These are phyloP conservation scores for Montifringilla adamsi DNA, from an alignment of 2,113 vertebrate genomes.

Conservation along the genomic window DNA sequence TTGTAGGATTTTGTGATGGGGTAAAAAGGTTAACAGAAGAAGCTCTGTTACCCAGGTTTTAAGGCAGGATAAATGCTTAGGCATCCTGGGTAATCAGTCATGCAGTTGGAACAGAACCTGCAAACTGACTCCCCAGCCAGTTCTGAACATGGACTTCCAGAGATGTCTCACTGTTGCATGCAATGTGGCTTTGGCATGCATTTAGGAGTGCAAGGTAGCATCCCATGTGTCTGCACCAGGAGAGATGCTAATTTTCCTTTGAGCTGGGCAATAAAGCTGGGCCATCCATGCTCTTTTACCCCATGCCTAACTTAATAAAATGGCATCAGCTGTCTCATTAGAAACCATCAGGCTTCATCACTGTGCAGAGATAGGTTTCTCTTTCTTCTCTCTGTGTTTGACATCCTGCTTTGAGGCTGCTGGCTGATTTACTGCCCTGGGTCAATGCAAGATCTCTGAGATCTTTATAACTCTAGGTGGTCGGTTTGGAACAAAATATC, in stretches of 20 bases:
- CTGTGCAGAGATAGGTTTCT: background rate
- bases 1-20: background rate
- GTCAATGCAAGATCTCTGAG: background rate
- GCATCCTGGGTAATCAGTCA: background rate
- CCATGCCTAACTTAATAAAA: background rate
- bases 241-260: background rate
- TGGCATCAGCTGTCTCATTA: background rate
- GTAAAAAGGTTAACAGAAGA: background rate
- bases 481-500: background rate
- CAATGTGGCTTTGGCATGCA: background rate
- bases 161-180: background rate
- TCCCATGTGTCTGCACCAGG: background rate
- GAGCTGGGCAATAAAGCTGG: background rate
- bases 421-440: background rate
- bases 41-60: background rate
- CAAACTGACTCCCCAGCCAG: background rate
- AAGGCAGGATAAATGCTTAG: background rate
- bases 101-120: background rate
- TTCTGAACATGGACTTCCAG: background rate
- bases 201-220: background rate
- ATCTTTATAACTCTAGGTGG: background rate
- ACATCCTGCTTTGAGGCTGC: background rate
- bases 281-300: background rate
- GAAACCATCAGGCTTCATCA: background rate
- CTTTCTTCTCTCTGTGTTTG: background rate